A percentile compares a stretch with the other conserved stretches of the same genome.
Evolutionary conservation across 1,140 invertebrate genomes (phyloP).

Genomic region (Euschistus heros): DNA sequence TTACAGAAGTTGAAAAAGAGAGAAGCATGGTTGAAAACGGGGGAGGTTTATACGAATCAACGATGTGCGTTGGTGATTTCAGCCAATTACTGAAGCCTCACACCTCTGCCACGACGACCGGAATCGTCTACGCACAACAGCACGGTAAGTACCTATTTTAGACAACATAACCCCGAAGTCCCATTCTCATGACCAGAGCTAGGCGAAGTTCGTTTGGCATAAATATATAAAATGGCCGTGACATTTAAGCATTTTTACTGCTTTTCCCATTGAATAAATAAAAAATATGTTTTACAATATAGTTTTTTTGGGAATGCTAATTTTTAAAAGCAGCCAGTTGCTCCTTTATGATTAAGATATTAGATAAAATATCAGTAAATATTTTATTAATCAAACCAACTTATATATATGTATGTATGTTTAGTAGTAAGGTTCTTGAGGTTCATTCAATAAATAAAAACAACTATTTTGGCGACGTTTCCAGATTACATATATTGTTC

Average conservation of each 20-base stretch:
- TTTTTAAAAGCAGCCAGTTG: too few species aligned
- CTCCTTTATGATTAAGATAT: too few species aligned
- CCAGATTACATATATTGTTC: too few species aligned
- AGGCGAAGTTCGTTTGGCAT: not conserved
- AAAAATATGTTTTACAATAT: not conserved
- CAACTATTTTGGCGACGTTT: too few species aligned
- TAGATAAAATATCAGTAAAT: too few species aligned
- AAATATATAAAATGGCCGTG: not conserved
- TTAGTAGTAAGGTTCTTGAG: too few species aligned
- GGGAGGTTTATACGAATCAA: constrained; percentile 57
- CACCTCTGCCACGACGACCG: constrained; percentile 16
- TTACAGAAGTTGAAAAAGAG: constrained; percentile 58
- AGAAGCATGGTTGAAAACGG: constrained; percentile 46
- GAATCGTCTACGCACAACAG: not conserved
- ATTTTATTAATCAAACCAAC: too few species aligned
- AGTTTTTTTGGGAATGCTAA: not conserved
- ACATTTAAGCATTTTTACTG: not conserved
- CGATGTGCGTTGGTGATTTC: constrained; percentile 64
- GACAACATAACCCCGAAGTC: not conserved
- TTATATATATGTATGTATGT: too few species aligned
- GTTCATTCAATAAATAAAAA: too few species aligned
- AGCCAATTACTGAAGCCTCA: constrained; percentile 45
- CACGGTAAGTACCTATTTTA: not conserved
- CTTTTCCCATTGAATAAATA: not conserved
- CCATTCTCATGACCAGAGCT: not conserved